Percentiles rank a stretch among this genome's conserved stretches.
phyloP scores from a whole-genome alignment of 2,797 vertebrate species.

The Antrozous pallidus region DNA sequence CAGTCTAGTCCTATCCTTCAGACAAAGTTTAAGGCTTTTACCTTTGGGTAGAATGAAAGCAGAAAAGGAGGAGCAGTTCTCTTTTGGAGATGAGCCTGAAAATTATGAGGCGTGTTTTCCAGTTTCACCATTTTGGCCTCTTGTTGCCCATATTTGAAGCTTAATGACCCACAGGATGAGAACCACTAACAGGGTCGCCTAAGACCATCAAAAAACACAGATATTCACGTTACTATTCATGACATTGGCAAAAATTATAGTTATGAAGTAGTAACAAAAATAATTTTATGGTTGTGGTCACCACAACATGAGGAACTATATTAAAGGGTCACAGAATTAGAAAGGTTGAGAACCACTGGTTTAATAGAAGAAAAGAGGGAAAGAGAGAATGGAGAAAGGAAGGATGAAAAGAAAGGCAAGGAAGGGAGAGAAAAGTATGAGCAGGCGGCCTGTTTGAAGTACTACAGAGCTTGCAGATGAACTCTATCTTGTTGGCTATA shows the following conservation, averaged over 20 bases:
- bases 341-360: too few relatives aligned
- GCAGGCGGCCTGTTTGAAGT: not conserved
- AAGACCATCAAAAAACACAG: too few relatives aligned
- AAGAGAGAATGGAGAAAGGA: not conserved
- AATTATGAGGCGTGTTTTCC: not conserved
- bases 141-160: not conserved
- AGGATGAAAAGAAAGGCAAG: not conserved
- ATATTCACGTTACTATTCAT: too few relatives aligned
- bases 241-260: too few relatives aligned
- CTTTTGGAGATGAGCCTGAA: not conserved
- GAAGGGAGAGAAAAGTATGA: not conserved
- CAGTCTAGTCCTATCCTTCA: not conserved
- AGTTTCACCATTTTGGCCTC: not conserved
- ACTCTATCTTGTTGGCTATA: not conserved
- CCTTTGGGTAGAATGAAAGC: conserved; percentile 1
- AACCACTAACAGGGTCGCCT: too few relatives aligned
- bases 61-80: not conserved
- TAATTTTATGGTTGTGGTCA: too few relatives aligned
- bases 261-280: too few relatives aligned
- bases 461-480: not conserved
- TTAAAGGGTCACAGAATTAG: too few relatives aligned
- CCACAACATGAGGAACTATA: too few relatives aligned
- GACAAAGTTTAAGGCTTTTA: not conserved
- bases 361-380: not conserved
- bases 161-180: not conserved